Base-by-base conservation (phyloP, 1,140 invertebrate species). In the Drosophila nigrodunni region DNA sequence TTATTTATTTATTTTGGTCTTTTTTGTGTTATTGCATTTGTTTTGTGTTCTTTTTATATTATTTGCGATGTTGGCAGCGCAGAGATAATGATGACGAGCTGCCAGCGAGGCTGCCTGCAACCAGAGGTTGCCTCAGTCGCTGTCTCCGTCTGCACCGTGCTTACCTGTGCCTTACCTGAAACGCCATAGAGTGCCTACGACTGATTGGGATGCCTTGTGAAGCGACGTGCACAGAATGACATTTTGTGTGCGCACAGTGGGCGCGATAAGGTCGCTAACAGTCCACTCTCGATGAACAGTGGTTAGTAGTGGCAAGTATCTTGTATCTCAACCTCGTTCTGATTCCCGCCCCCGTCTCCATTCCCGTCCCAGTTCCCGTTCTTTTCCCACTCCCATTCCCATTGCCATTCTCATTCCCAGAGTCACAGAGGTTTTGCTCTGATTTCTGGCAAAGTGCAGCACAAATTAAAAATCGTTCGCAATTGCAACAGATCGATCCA, bases 81-180 rank as follows among this genome's bases (percentile, higher is more conserved):
- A 76, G 85, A 88, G 85, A 88, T 88, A 88, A 88, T 88, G 85
- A 88, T 88, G 85, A 88, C 85, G 85, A 88, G 83, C 83, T 88
- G 83, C 82, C 78, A 86, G 8, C 6, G 35, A 62, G 35, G 47
- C 25, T 4, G 35, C 9, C 43, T 37, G 72, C 30, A 57, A 54
- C 64, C 75, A 75, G 55, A 72, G 73, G 69, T 59, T 62, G 50
- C n/a, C 50, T 8, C 41, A 43, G 44, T 8, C 25, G 6, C 7
- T 1, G 9, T 3, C 21, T 34, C 25, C 1, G 25, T 25, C 49
- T 50, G 62, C 50, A 64, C 34, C 18, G 18, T 21, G 18, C 18
- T 21, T 21, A 21, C 18, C 25, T 41, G 80, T 77, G 80, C 77
- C 72, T 80, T 80, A 78, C 77, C 74, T 77, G 78, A 77, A 82